phyloP scores from a whole-genome alignment of 2,797 vertebrate species.

The Adrianichthys oophorus region DNA sequence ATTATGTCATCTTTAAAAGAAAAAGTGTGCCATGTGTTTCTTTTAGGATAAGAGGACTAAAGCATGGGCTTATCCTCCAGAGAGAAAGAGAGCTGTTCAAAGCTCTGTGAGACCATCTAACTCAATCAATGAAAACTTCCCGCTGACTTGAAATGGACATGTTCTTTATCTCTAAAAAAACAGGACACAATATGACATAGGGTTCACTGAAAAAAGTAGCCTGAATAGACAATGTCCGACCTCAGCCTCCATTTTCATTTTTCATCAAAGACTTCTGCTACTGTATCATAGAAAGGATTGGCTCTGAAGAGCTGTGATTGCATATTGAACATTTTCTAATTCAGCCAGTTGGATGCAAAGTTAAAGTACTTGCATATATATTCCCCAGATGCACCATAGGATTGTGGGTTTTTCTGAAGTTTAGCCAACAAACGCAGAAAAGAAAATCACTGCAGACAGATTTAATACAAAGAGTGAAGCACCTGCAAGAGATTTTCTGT shows the following conservation, averaged over 20 bases:
- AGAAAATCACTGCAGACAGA: constrained; percentile 32
- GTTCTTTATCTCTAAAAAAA: constrained; percentile 22
- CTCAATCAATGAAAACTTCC: constrained; percentile 31
- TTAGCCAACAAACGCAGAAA: constrained; percentile 33
- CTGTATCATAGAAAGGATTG: constrained; percentile 13
- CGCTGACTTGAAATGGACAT: constrained; percentile 21
- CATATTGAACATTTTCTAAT: constrained; percentile 39
- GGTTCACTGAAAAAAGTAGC: constrained; percentile 26
- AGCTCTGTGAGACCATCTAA: constrained; percentile 15
- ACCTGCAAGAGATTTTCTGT: constrained; percentile 47
- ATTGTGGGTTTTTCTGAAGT: constrained; percentile 39
- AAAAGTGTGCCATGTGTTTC: too few species aligned
- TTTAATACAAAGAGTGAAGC: constrained; percentile 46
- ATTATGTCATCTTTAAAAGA: too few species aligned
- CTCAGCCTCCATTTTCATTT: constrained; percentile 33
- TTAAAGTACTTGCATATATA: constrained; percentile 47
- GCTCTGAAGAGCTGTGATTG: constrained; percentile 18
- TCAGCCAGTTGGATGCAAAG: constrained; percentile 26
- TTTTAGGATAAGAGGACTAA: constrained; percentile 15
- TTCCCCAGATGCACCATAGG: constrained; percentile 42
- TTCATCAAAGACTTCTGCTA: constrained; percentile 26
- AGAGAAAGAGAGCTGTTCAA: constrained; percentile 16
- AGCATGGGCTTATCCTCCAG: constrained; percentile 11
- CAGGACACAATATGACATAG: constrained; percentile 20
- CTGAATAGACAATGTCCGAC: constrained; percentile 17